These are phyloP conservation scores for Heterodera filipjevi DNA, from an alignment of 2,888 invertebrate genomes.

Conservation along the genomic window DNA sequence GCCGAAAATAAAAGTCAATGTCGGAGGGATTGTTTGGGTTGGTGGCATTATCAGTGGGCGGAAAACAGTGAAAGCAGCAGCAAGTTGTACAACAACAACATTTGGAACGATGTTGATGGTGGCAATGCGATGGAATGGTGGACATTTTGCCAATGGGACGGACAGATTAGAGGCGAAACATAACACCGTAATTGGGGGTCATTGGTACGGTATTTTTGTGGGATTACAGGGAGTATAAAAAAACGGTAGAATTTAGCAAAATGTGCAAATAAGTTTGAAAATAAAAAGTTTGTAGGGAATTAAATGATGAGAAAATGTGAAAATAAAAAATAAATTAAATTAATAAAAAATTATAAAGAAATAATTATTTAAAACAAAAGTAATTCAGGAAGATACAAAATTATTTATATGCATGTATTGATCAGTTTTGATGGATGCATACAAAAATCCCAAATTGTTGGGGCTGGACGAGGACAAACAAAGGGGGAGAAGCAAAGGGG, in stretches of 20 bases:
- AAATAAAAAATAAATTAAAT: constrained; percentile 11
- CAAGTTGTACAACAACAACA: constrained; percentile 11
- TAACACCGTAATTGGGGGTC: too few relatives aligned
- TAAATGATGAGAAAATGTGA: too few relatives aligned
- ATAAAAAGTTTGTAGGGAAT: too few relatives aligned
- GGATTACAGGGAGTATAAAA: too few relatives aligned
- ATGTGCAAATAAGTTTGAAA: too few relatives aligned
- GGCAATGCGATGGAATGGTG: not conserved
- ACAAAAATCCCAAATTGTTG: not conserved
- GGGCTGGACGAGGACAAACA: not conserved
- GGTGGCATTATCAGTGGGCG: not conserved
- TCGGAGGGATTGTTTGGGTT: not conserved
- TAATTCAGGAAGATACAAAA: not conserved
- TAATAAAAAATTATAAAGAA: not conserved
- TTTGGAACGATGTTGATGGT: not conserved
- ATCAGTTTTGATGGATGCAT: not conserved
- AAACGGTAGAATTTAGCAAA: too few relatives aligned
- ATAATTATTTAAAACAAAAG: not conserved
- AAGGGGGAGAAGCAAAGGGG: not conserved
- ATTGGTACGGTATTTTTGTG: too few relatives aligned
- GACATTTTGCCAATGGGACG: not conserved
- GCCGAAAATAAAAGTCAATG: not conserved
- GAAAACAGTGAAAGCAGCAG: constrained; percentile 3
- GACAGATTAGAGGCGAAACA: too few relatives aligned
- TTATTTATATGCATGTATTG: not conserved